Conservation (phyloP, 2,113 vertebrate species). For the Cercopithecus mona region DNA sequence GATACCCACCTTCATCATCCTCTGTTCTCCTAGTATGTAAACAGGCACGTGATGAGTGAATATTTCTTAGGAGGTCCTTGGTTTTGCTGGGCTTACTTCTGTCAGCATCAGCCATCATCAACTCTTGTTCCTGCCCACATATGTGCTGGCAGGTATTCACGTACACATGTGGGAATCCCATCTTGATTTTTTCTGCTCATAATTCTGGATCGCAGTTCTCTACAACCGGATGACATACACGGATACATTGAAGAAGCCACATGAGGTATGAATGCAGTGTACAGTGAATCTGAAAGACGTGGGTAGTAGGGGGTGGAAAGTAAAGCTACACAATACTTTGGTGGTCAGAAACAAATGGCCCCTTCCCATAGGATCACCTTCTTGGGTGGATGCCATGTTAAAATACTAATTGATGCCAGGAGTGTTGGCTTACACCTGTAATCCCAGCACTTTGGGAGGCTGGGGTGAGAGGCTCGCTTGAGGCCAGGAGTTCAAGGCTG, state of each 20-base stretch:
- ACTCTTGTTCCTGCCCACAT: neutral
- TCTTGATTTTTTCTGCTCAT: constrained; percentile 24
- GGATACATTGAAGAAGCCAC: neutral
- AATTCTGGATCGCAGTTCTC: neutral
- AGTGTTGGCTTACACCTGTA: too few species aligned
- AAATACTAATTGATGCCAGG: neutral
- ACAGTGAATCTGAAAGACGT: neutral
- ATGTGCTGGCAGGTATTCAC: neutral
- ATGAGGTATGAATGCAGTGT: neutral
- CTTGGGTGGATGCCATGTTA: neutral
- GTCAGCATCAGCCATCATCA: neutral
- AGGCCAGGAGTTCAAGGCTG: too few species aligned
- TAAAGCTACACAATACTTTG: neutral
- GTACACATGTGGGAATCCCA: neutral
- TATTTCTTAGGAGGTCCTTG: neutral
- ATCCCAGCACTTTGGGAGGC: too few species aligned
- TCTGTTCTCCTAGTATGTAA: too few species aligned
- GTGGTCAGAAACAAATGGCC: neutral
- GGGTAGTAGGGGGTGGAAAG: neutral
- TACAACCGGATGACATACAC: neutral
- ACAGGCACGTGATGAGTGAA: neutral
- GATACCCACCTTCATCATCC: too few species aligned
- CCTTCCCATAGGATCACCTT: neutral
- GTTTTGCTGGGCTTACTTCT: neutral
- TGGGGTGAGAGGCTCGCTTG: too few species aligned